Evolutionary conservation across 2,797 vertebrate species (phyloP), one percentile per base, ranked within the genome.

Genomic region (Clangula hyemalis): DNA sequence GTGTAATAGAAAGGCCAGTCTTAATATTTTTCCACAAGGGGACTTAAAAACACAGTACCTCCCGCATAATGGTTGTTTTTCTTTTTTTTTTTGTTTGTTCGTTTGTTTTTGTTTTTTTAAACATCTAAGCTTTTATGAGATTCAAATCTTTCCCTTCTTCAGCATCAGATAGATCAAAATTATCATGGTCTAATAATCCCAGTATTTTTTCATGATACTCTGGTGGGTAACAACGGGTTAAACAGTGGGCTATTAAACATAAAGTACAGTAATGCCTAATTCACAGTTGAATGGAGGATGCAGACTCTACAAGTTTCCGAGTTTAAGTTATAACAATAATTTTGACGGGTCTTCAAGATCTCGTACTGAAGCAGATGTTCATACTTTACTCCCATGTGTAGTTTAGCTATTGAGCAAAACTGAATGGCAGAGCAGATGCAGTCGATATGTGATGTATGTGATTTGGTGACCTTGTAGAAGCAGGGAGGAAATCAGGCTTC

Each of bases 311-410:
- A 87, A 11, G 80, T 87, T 96, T 74, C 93, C 79, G 80, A 94
- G 49, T 32, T 90, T 89, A 89, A 95, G 85, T 69, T 91, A 25
- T 68, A 93, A 56, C 77, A 90, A 89, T 74, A 69, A 68, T 60
- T 95, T 85, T 93, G 86, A 95, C 68, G 75, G 65, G 81, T 95
- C 91, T 72, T 96, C 87, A 79, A 82, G 77, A n/a, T 76, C 64
- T 80, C 64, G 68, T 51, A 30, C 41, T 36, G 65, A 71, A 91
- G 87, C 96, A 96, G 93, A 92, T 96, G 95, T 94, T 96, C 88
- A 71, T 94, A 54, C 77, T 94, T 96, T 74, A 85, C 80, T 77
- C 90, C 80, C 85, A 65, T 19, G 91, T 87, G 89, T 61, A 78
- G 94, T 80, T 71, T 2, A 87, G 86, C 61, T 76, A 91, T 94